These are phyloP conservation scores for Odobenus rosmarus DNA, from an alignment of 2,113 vertebrate species.

Conservation along the genomic window DNA sequence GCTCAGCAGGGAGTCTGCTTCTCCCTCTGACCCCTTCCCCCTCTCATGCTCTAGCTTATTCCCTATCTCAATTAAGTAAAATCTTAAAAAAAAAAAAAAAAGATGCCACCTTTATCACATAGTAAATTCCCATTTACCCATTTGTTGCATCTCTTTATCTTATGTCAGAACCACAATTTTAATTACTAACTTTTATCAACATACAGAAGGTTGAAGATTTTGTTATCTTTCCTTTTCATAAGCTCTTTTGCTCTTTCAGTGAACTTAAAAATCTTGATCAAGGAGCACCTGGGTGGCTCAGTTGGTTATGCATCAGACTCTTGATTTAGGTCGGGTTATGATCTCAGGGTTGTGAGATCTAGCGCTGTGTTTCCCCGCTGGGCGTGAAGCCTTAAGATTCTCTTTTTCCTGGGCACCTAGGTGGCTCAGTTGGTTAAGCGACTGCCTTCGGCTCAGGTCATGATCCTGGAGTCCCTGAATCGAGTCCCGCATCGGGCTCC, in stretches of 20 bases:
- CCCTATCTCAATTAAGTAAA: no score
- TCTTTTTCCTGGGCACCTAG: neutral
- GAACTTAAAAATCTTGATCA: neutral
- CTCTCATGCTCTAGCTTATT: no score
- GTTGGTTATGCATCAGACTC: neutral
- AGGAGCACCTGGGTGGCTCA: neutral
- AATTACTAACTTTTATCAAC: slow-evolving; percentile 6
- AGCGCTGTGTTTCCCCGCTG: neutral
- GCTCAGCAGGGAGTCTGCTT: no score
- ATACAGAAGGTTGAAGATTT: neutral
- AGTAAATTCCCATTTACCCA: neutral
- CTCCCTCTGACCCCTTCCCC: no score
- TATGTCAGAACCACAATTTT: neutral
- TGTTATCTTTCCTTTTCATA: neutral
- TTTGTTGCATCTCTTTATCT: neutral
- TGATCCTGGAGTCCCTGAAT: no score
- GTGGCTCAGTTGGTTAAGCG: no score
- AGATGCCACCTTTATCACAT: neutral
- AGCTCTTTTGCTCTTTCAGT: neutral
- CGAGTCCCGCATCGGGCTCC: no score
- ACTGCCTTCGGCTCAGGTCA: no score
- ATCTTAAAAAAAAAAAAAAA: no score
- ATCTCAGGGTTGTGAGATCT: neutral
- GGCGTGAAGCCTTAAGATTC: neutral
- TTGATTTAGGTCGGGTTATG: neutral